Percentiles rank a stretch among this genome's conserved stretches.
Evolutionary conservation across 1,140 invertebrate species (phyloP).

Genomic region (Drosophila baimaii): DNA sequence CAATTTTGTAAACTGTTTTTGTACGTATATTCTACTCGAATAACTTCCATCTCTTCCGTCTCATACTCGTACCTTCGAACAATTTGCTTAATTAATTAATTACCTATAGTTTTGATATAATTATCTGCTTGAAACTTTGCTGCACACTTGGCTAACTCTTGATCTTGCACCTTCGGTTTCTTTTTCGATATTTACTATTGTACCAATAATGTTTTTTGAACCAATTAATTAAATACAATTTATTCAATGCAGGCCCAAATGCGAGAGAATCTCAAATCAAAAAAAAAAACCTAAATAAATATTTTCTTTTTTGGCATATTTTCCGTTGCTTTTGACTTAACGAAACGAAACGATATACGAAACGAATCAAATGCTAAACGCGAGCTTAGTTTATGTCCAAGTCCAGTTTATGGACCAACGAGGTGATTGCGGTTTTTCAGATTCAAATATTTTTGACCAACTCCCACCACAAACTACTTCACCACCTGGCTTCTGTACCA

Average conservation of each 20-base stretch:
- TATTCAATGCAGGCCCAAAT: conserved; percentile 61
- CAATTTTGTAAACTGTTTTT: conserved; percentile 40
- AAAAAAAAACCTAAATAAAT: conserved; percentile 49
- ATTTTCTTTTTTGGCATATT: conserved; percentile 72
- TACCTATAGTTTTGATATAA: conserved; percentile 32
- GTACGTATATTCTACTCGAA: conserved; percentile 16
- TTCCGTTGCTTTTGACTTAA: conserved; percentile 79
- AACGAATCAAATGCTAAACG: conserved; percentile 67
- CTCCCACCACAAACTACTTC: conserved; percentile 32
- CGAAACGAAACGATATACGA: conserved; percentile 51
- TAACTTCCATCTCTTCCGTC: conserved; percentile 36
- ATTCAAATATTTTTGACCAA: conserved; percentile 58
- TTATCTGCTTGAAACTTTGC: conserved; percentile 65
- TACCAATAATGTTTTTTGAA: conserved; percentile 43
- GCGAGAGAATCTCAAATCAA: conserved; percentile 41
- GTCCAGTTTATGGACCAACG: conserved; percentile 84
- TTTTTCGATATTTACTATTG: conserved; percentile 47
- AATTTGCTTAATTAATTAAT: conserved; percentile 31
- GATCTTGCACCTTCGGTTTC: conserved; percentile 61
- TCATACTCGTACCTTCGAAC: conserved; percentile 31
- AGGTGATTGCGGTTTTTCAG: conserved; percentile 81
- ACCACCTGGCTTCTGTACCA: conserved; percentile 43
- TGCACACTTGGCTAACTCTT: conserved; percentile 68
- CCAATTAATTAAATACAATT: conserved; percentile 52
- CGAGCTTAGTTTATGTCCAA: conserved; percentile 84